These are phyloP conservation scores for Anomalospiza imberbis DNA, from an alignment of 2,797 vertebrate species.

Conservation along the genomic window DNA sequence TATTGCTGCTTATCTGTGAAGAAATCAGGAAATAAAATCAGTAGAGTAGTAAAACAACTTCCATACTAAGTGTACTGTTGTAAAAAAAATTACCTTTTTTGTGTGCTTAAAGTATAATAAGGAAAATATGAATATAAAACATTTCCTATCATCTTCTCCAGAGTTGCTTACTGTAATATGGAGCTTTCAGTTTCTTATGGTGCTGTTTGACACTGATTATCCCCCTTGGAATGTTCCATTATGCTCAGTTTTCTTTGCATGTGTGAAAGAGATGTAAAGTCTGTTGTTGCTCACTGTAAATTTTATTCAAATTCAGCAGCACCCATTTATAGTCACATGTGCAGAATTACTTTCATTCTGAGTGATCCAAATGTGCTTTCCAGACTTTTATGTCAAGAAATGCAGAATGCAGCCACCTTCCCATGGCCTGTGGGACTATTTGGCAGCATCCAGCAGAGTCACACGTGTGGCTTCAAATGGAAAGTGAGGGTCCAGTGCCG, in stretches of 20 bases:
- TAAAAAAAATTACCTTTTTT: not conserved
- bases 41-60: conserved; percentile 30
- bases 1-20: conserved; percentile 61
- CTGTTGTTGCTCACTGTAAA: not conserved
- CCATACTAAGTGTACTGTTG: not conserved
- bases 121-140: conserved; percentile 30
- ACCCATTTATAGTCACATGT: not conserved
- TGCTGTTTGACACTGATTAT: conserved; percentile 32
- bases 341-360: not conserved
- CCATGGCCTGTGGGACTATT: fast-evolving
- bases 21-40: conserved; percentile 51
- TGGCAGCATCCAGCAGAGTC: not conserved
- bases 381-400: not conserved
- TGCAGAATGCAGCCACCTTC: not conserved
- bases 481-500: not conserved
- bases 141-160: not conserved
- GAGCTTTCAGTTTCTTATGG: not conserved
- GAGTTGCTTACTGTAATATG: not conserved
- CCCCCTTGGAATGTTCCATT: conserved; percentile 8
- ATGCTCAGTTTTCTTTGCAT: conserved; percentile 22
- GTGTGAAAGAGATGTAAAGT: not conserved
- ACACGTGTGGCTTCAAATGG: fast-evolving
- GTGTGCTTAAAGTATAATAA: not conserved
- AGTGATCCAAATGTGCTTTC: not conserved
- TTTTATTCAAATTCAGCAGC: not conserved